These are phyloP conservation scores for Acanthacorydalis orientalis DNA, from an alignment of 2,888 invertebrate genomes.

Conservation along the genomic window DNA sequence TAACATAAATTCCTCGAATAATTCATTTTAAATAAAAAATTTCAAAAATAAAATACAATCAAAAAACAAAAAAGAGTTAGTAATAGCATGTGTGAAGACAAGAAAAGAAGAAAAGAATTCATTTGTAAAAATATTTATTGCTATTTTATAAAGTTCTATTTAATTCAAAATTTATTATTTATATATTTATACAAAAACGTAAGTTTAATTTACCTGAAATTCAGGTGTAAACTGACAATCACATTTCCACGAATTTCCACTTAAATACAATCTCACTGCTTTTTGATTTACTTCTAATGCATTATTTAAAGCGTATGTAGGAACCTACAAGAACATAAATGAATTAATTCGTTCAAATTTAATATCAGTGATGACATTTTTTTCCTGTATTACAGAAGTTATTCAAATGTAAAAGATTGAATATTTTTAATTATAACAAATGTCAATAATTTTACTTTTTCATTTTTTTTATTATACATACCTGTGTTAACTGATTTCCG, in stretches of 20 bases:
- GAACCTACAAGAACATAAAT: constrained; percentile 41
- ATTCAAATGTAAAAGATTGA: neutral
- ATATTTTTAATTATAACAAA: neutral
- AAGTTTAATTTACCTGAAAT: constrained; percentile 37
- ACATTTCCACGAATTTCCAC: constrained; percentile 69
- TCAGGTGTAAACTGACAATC: constrained; percentile 65
- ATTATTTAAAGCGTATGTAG: constrained; percentile 65
- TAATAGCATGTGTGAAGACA: no score
- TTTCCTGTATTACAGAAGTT: no score
- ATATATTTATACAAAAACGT: no score
- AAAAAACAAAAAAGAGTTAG: neutral
- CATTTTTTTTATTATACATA: constrained; percentile 19
- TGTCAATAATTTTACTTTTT: neutral
- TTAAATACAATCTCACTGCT: constrained; percentile 49
- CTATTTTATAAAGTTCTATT: neutral
- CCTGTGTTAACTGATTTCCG: constrained; percentile 55
- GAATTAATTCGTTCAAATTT: neutral
- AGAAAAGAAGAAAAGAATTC: no score
- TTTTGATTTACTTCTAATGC: constrained; percentile 55
- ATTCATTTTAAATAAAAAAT: no score
- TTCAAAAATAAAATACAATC: neutral
- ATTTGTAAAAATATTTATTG: neutral
- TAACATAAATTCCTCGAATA: no score
- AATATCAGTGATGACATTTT: no score
- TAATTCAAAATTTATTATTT: neutral